phyloP scores from a whole-genome alignment of 1,140 invertebrate species.

The Drosophila kohkoa region DNA sequence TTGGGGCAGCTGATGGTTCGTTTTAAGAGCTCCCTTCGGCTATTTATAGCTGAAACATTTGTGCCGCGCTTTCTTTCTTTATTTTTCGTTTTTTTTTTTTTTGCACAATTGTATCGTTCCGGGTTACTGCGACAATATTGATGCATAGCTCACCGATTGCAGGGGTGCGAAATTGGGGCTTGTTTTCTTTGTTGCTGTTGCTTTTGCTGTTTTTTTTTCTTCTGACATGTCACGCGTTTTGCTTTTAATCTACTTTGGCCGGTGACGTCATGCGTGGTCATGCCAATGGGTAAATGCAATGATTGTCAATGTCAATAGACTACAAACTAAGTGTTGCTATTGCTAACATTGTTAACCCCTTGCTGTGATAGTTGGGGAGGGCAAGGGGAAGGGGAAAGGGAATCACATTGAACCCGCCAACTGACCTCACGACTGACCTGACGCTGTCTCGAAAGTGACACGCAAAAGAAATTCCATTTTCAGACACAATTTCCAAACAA shows the following conservation, averaged over 20 bases:
- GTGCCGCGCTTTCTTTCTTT: too few species aligned
- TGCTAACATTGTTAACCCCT: slow-evolving; percentile 44
- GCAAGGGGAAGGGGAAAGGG: not conserved
- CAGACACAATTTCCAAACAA: slow-evolving; percentile 19
- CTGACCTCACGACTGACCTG: slow-evolving; percentile 1
- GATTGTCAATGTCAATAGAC: slow-evolving; percentile 59
- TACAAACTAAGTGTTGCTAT: not conserved
- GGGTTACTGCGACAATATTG: slow-evolving; percentile 31
- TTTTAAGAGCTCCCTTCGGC: slow-evolving; percentile 6
- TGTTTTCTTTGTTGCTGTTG: too few species aligned
- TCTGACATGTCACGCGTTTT: slow-evolving; percentile 42
- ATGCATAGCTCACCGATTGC: too few species aligned
- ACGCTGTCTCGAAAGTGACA: slow-evolving; percentile 14
- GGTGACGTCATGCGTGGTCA: slow-evolving; percentile 44
- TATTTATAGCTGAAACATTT: slow-evolving; percentile 35
- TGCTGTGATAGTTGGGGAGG: not conserved
- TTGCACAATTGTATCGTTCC: slow-evolving; percentile 30
- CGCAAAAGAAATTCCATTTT: slow-evolving; percentile 44
- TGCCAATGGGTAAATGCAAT: slow-evolving; percentile 30
- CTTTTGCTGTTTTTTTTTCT: not conserved
- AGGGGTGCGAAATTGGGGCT: too few species aligned
- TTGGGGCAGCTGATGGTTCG: slow-evolving; percentile 39
- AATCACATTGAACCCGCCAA: slow-evolving; percentile 10
- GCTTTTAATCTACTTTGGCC: slow-evolving; percentile 51
- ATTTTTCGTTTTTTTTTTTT: not conserved